Evolutionary conservation across 2,888 invertebrate species (phyloP).

Genomic region (Syritta pipiens): DNA sequence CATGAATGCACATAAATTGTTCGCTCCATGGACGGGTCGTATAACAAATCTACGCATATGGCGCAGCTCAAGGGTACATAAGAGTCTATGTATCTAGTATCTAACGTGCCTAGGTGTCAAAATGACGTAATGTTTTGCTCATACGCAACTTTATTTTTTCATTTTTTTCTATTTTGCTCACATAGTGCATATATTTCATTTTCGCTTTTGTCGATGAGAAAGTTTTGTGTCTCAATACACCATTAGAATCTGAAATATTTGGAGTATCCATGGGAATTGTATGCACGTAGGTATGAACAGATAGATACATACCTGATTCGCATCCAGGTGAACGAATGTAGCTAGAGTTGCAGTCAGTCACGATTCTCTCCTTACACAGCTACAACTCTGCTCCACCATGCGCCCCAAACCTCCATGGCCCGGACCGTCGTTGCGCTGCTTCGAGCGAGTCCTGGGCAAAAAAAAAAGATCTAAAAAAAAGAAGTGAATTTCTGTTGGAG

Average conservation of each 20-base stretch:
- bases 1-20: slow-evolving; percentile 48
- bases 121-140: slow-evolving; percentile 44
- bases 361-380: too few relatives aligned
- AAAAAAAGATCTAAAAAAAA: slow-evolving; percentile 1
- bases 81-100: background rate
- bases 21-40: slow-evolving; percentile 1
- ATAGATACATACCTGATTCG: slow-evolving; percentile 9
- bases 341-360: slow-evolving; percentile 51
- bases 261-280: slow-evolving; percentile 38
- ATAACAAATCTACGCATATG: slow-evolving; percentile 3
- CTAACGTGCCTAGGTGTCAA: slow-evolving; percentile 24
- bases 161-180: too few relatives aligned
- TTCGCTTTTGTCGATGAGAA: slow-evolving; percentile 24
- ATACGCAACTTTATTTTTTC: slow-evolving; percentile 47
- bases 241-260: slow-evolving; percentile 53
- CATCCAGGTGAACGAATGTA: slow-evolving; percentile 47
- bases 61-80: background rate
- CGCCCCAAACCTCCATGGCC: too few relatives aligned
- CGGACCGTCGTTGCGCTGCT: background rate
- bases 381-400: background rate
- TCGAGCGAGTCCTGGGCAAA: slow-evolving; percentile 27
- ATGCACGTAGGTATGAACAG: background rate
- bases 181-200: too few relatives aligned
- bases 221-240: slow-evolving; percentile 42
- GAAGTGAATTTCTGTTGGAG: slow-evolving; percentile 31